These are phyloP conservation scores for Hippoglossus stenolepis DNA, from an alignment of 2,113 vertebrate species.

Conservation along the genomic window DNA sequence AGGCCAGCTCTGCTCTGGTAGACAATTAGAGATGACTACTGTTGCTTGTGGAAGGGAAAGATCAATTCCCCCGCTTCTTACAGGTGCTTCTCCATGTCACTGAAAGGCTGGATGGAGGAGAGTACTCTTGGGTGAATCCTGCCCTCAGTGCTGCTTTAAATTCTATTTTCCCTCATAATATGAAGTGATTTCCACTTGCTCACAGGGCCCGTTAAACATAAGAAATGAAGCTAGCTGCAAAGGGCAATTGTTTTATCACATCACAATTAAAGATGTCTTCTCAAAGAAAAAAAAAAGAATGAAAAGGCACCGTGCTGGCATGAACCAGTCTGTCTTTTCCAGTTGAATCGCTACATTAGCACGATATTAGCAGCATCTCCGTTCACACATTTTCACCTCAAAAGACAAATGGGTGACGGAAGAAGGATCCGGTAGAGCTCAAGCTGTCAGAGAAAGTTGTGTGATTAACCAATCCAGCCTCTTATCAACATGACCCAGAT, in stretches of 20 bases:
- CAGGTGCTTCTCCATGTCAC: conserved; percentile 38
- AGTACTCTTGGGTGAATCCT: conserved; percentile 13
- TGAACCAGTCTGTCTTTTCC: conserved; percentile 27
- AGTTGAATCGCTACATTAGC: conserved; percentile 38
- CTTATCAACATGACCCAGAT: conserved; percentile 48
- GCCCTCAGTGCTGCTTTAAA: conserved; percentile 13
- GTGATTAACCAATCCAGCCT: conserved; percentile 53
- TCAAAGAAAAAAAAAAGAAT: no score
- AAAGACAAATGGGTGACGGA: conserved; percentile 38
- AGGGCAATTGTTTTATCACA: conserved; percentile 37
- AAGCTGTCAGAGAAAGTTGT: conserved; percentile 55
- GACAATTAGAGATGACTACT: conserved; percentile 66
- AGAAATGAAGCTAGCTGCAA: conserved; percentile 28
- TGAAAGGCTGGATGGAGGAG: conserved; percentile 17
- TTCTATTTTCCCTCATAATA: conserved; percentile 27
- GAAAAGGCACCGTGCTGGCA: neutral
- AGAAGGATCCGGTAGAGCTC: conserved; percentile 34
- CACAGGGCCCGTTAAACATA: conserved; percentile 13
- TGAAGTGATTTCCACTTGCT: conserved; percentile 30
- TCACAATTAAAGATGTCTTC: conserved; percentile 22
- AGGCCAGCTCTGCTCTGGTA: conserved; percentile 25
- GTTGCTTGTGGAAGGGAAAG: conserved; percentile 42
- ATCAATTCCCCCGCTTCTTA: conserved; percentile 49
- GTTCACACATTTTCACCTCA: conserved; percentile 5
- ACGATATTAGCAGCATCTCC: conserved; percentile 22